These are phyloP conservation scores for Gallinago paraguaiae DNA, from an alignment of 2,113 vertebrate species.

Conservation along the genomic window DNA sequence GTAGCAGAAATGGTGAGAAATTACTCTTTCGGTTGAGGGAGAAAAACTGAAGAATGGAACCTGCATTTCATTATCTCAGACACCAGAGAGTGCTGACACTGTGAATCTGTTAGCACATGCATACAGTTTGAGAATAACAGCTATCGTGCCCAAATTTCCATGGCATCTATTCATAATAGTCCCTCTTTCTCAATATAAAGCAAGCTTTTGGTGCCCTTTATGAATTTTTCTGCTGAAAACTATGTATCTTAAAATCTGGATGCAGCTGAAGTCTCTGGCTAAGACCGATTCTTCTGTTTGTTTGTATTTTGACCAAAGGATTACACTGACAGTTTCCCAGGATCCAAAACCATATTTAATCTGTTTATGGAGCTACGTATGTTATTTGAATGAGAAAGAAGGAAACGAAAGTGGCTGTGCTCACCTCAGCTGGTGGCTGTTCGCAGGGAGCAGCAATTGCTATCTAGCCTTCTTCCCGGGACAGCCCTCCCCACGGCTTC, in stretches of 20 bases:
- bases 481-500: not conserved
- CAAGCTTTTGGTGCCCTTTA: not conserved
- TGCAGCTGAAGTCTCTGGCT: not conserved
- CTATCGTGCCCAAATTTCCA: not conserved
- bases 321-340: not conserved
- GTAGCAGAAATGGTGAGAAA: slow-evolving; percentile 8
- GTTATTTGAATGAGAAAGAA: not conserved
- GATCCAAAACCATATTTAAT: not conserved
- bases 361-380: not conserved
- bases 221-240: not conserved
- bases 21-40: not conserved
- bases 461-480: not conserved
- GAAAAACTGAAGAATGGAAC: not conserved
- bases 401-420: slow-evolving; percentile 8
- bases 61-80: not conserved
- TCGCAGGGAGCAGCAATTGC: not conserved
- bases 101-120: not conserved
- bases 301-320: slow-evolving; percentile 3
- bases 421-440: not conserved
- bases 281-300: not conserved
- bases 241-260: not conserved
- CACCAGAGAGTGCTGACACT: not conserved
- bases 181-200: not conserved
- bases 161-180: not conserved
- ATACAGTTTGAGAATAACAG: not conserved